These are phyloP conservation scores for Rhodeus uyekii DNA, from an alignment of 2,797 vertebrate species.

Conservation along the genomic window DNA sequence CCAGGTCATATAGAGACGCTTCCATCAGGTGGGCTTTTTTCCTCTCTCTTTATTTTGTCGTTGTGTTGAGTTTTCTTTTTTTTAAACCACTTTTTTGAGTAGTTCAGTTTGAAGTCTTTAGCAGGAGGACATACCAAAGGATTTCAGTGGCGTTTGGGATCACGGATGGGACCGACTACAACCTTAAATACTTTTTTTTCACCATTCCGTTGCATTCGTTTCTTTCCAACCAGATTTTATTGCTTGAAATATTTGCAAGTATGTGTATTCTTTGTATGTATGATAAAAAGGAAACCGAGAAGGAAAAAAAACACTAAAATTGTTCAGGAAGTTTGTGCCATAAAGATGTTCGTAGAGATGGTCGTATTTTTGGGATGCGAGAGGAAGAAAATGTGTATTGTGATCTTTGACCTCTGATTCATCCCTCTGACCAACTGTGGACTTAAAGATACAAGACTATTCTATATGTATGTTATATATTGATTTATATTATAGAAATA, in stretches of 20 bases:
- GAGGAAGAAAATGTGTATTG: constrained; percentile 43
- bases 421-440: constrained; percentile 40
- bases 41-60: background rate
- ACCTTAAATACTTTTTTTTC: constrained; percentile 18
- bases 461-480: constrained; percentile 53
- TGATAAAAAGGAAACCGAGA: background rate
- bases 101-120: constrained; percentile 35
- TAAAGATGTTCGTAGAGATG: constrained; percentile 52
- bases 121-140: constrained; percentile 56
- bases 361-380: constrained; percentile 47
- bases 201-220: constrained; percentile 45
- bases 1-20: constrained; percentile 18
- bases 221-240: constrained; percentile 40
- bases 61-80: background rate
- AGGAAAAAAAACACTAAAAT: constrained; percentile 39
- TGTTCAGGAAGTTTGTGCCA: constrained; percentile 56
- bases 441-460: constrained; percentile 39
- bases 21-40: background rate
- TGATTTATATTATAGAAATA: constrained; percentile 39
- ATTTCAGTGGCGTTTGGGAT: constrained; percentile 40
- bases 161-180: constrained; percentile 14
- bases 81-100: background rate
- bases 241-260: constrained; percentile 49
- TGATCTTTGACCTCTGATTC: constrained; percentile 38
- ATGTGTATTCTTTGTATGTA: constrained; percentile 46